Evolutionary conservation across 2,888 invertebrate species (phyloP).

Genomic region (Smittia sp.): DNA sequence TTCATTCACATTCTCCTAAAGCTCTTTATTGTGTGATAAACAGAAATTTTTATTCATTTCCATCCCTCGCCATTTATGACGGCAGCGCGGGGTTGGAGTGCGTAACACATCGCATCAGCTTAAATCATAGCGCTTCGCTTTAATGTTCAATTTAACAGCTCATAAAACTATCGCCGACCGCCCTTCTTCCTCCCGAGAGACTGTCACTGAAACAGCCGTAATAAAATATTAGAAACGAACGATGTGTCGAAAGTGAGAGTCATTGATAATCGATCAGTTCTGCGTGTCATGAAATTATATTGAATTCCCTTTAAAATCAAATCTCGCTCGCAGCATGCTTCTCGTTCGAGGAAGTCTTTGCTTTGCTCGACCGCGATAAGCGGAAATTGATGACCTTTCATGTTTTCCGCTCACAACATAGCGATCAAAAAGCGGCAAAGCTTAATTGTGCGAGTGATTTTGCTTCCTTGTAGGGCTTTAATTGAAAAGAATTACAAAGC

Average conservation of each 20-base stretch:
- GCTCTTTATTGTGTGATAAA: conserved; percentile 13
- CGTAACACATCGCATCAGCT: conserved; percentile 2
- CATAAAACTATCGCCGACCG: conserved; percentile 20
- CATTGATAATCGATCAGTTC: not conserved
- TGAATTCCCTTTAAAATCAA: not conserved
- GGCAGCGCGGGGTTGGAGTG: not conserved
- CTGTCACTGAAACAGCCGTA: not conserved
- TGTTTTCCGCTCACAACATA: no score
- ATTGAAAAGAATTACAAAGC: not conserved
- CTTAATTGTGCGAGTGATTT: no score
- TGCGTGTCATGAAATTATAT: conserved; percentile 9
- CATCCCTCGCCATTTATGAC: not conserved
- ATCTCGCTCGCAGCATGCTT: no score
- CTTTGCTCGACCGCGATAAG: not conserved
- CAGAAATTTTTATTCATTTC: conserved; percentile 5
- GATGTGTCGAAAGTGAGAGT: not conserved
- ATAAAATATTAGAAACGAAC: not conserved
- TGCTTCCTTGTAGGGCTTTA: not conserved
- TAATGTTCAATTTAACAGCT: conserved; percentile 27
- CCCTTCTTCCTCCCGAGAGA: not conserved
- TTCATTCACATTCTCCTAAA: not conserved
- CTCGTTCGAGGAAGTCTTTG: no score
- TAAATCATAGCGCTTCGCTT: not conserved
- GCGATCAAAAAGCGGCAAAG: no score
- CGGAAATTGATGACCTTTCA: no score